Evolutionary conservation across 1,140 invertebrate species (phyloP).

Genomic region (Anoplolepis gracilipes): DNA sequence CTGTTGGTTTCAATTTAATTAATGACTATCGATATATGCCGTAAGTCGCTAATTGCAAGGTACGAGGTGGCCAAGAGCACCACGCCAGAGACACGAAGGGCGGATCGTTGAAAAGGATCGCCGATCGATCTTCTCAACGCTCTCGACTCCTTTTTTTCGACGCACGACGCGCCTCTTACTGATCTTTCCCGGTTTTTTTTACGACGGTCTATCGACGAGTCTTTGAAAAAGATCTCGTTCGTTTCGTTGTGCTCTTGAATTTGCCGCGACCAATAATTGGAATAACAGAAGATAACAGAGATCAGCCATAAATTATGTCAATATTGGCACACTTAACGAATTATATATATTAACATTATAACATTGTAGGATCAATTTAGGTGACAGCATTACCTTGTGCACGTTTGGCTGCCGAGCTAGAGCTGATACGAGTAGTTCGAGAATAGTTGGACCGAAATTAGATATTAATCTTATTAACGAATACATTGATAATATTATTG

Average conservation of each 20-base stretch:
- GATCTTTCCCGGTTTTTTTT: not conserved
- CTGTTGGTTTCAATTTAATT: constrained; percentile 83
- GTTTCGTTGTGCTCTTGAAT: not conserved
- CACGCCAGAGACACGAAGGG: constrained; percentile 65
- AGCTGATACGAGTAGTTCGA: too few relatives aligned
- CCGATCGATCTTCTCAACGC: constrained; percentile 75
- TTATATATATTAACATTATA: too few relatives aligned
- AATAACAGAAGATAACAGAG: constrained; percentile 42
- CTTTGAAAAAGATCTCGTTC: constrained; percentile 34
- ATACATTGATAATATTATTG: too few relatives aligned
- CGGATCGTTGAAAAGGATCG: constrained; percentile 71
- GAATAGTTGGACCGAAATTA: too few relatives aligned
- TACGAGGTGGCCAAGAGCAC: constrained; percentile 67
- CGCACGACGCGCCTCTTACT: constrained; percentile 1
- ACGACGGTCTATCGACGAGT: constrained; percentile 26
- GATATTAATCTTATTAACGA: too few relatives aligned
- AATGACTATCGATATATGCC: constrained; percentile 78
- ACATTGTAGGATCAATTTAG: too few relatives aligned
- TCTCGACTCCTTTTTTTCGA: constrained; percentile 70
- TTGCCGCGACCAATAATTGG: constrained; percentile 45
- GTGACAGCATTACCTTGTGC: too few relatives aligned
- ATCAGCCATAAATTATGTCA: constrained; percentile 36
- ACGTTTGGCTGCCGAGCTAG: too few relatives aligned
- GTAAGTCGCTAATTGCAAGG: constrained; percentile 83
- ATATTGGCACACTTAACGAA: too few relatives aligned